A percentile compares a stretch with the other conserved stretches of the same genome.
These are phyloP conservation scores for Crocallis elinguaria DNA, from an alignment of 2,888 invertebrate genomes.

Conservation along the genomic window DNA sequence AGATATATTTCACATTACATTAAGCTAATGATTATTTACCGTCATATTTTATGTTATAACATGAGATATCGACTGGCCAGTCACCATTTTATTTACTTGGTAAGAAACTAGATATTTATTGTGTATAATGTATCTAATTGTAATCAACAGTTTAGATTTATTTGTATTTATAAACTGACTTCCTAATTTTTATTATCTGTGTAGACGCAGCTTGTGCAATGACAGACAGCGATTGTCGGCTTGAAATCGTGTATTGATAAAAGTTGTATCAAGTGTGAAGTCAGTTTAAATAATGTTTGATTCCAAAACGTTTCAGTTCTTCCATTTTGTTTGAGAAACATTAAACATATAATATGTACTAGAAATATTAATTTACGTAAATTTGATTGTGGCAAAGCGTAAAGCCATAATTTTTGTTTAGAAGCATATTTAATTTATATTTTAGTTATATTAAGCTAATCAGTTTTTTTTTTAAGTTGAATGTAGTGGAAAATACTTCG, in stretches of 20 bases:
- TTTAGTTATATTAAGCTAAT: conserved; percentile 23
- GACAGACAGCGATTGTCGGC: not conserved
- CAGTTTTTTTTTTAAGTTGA: conserved; percentile 22
- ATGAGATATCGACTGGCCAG: conserved; percentile 7
- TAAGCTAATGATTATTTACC: too few relatives aligned
- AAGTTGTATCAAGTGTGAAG: conserved; percentile 9
- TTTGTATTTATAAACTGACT: conserved; percentile 15
- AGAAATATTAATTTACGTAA: conserved; percentile 21
- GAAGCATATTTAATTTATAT: conserved; percentile 33
- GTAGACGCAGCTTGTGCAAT: not conserved
- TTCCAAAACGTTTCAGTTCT: conserved; percentile 42
- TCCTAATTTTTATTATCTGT: not conserved
- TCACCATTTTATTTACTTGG: conserved; percentile 17
- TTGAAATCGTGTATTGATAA: not conserved
- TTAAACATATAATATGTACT: conserved; percentile 12
- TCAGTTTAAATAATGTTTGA: conserved; percentile 17
- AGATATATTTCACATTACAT: not conserved
- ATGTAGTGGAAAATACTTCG: conserved; percentile 12
- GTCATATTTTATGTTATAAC: conserved; percentile 3
- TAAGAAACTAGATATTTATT: conserved; percentile 26
- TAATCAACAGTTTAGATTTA: not conserved
- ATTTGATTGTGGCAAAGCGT: conserved; percentile 33
- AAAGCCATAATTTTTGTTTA: conserved; percentile 33
- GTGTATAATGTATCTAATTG: too few relatives aligned
- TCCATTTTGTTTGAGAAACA: conserved; percentile 42